Conservation (phyloP, 2,113 vertebrate genomes). For the Nasalis larvatus region DNA sequence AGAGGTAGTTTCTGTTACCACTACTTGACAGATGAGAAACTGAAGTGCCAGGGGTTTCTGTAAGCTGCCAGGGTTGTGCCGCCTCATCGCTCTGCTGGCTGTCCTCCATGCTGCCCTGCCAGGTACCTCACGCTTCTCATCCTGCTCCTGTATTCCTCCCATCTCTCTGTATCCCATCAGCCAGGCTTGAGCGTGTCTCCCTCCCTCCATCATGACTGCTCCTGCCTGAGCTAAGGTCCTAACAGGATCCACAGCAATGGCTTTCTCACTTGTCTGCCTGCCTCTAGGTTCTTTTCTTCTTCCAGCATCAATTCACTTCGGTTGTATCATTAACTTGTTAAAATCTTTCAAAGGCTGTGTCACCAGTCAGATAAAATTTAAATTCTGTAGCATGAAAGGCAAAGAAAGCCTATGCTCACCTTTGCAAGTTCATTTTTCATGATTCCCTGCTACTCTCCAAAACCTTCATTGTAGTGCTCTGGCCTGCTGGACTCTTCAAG, state of each 20-base stretch:
- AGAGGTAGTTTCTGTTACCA: not conserved
- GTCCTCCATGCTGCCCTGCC: not conserved
- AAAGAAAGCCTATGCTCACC: not conserved
- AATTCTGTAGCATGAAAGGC: not conserved
- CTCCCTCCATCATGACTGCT: not conserved
- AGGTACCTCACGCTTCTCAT: not conserved
- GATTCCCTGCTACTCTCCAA: too few relatives aligned
- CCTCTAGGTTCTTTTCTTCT: not conserved
- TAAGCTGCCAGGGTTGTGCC: not conserved
- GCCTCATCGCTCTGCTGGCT: not conserved
- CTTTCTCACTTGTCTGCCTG: not conserved
- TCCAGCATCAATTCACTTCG: not conserved
- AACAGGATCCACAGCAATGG: not conserved
- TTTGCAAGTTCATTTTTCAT: not conserved
- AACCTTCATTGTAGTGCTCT: not conserved
- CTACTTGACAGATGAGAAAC: not conserved
- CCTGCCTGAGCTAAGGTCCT: not conserved
- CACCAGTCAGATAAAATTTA: not conserved
- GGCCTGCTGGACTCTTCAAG: not conserved
- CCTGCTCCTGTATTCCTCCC: too few relatives aligned
- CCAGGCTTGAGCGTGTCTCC: rapidly evolving
- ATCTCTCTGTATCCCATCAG: rapidly evolving
- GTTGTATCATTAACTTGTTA: not conserved
- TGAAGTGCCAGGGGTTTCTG: not conserved
- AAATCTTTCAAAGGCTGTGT: not conserved